These are phyloP conservation scores for Dryococelus australis DNA, from an alignment of 2,888 invertebrate genomes.

Conservation along the genomic window DNA sequence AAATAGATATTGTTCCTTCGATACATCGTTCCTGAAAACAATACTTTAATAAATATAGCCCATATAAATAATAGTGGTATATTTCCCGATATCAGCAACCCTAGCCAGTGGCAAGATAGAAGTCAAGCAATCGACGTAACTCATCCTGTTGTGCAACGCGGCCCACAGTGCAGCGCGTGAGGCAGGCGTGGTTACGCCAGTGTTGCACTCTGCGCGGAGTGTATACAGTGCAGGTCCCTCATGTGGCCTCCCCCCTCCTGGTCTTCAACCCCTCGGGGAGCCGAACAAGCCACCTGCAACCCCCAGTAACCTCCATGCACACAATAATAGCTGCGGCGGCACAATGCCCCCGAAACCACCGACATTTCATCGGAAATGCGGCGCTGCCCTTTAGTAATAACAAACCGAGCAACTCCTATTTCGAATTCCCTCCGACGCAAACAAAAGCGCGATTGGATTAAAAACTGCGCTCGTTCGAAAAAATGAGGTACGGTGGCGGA, in stretches of 20 bases:
- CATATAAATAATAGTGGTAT: too few species aligned
- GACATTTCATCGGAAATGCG: neutral
- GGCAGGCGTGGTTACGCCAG: neutral
- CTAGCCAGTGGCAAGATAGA: too few species aligned
- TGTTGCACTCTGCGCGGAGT: neutral
- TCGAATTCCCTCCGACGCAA: neutral
- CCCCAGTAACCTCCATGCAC: neutral
- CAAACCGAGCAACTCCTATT: neutral
- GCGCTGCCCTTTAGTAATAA: neutral
- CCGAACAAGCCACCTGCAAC: neutral
- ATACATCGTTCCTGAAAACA: too few species aligned
- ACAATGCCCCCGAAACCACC: slow-evolving; percentile 8
- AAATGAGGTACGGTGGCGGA: neutral
- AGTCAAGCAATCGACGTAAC: too few species aligned
- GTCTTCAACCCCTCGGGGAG: neutral
- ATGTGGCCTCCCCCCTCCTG: neutral
- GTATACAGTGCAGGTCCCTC: slow-evolving; percentile 1
- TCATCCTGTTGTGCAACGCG: too few species aligned
- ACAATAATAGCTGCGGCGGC: slow-evolving; percentile 10
- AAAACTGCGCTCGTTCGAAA: neutral
- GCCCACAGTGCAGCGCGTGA: too few species aligned
- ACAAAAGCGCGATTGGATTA: neutral
- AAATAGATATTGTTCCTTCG: too few species aligned
- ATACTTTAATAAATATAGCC: too few species aligned
- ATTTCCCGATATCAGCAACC: too few species aligned